These are phyloP conservation scores for Amazona guildingii DNA, from an alignment of 2,113 vertebrate genomes.

Conservation along the genomic window DNA sequence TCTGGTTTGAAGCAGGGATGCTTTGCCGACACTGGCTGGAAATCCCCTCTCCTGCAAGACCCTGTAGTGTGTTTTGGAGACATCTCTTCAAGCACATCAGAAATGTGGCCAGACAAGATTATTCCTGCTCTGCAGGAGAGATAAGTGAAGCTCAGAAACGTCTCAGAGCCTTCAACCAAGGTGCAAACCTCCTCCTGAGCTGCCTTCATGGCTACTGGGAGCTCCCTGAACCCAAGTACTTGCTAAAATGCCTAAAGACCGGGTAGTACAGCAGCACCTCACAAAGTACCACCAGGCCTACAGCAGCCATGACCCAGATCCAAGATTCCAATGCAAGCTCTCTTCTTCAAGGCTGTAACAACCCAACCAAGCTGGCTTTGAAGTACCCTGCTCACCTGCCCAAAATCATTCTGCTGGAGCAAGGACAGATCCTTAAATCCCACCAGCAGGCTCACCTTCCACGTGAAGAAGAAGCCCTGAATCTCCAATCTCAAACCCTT, in stretches of 20 bases:
- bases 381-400: background rate
- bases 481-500: background rate
- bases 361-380: background rate
- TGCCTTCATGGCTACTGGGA: background rate
- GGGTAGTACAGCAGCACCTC: background rate
- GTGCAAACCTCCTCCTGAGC: background rate
- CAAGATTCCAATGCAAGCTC: background rate
- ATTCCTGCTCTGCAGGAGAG: background rate
- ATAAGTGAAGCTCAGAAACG: accelerated
- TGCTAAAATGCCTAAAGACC: background rate
- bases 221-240: background rate
- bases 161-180: background rate
- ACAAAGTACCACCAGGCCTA: background rate
- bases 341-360: background rate
- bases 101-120: background rate
- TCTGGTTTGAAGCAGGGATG: background rate
- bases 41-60: background rate
- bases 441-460: background rate
- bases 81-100: background rate
- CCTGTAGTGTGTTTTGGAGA: background rate
- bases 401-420: background rate
- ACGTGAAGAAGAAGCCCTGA: background rate
- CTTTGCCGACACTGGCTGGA: background rate
- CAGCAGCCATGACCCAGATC: background rate
- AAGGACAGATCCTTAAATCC: background rate